These are phyloP conservation scores for Clarias fuscus DNA, from an alignment of 2,797 vertebrate species.

Conservation along the genomic window DNA sequence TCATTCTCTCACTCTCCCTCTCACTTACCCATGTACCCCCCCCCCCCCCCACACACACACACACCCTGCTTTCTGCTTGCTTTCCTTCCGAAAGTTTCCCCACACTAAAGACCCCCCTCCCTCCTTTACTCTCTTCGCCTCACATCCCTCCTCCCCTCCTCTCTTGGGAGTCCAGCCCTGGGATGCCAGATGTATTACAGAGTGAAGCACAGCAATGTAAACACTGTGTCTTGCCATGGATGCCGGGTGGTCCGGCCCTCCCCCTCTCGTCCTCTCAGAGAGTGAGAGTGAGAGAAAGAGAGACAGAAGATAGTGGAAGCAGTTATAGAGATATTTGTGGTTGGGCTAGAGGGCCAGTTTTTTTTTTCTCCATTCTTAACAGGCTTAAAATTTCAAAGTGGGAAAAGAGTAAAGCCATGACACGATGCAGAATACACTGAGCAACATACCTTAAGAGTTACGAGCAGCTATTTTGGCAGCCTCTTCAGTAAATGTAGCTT, in stretches of 20 bases:
- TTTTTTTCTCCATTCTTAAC: constrained; percentile 60
- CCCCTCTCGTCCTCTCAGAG: constrained; percentile 62
- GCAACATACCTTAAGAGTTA: neutral
- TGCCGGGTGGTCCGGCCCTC: constrained; percentile 93
- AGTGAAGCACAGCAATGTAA: constrained; percentile 98
- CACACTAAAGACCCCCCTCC: constrained; percentile 35
- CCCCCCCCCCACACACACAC: constrained; percentile 36
- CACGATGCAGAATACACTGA: neutral
- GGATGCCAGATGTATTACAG: constrained; percentile 99
- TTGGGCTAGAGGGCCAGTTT: constrained; percentile 73
- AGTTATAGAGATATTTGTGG: constrained; percentile 81
- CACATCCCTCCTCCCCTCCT: constrained; percentile 62
- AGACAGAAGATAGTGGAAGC: constrained; percentile 63
- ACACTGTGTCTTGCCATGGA: constrained; percentile 92
- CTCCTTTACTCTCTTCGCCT: constrained; percentile 47
- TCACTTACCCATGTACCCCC: constrained; percentile 49
- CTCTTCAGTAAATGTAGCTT: neutral
- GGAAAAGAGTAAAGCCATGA: constrained; percentile 1
- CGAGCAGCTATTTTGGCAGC: neutral
- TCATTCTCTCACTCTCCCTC: constrained; percentile 43
- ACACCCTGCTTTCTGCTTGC: constrained; percentile 34
- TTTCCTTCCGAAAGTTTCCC: constrained; percentile 56
- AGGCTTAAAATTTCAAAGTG: constrained; percentile 23
- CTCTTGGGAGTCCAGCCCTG: constrained; percentile 89
- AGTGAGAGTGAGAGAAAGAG: constrained; percentile 72